A percentile compares a stretch with the other conserved stretches of the same genome.
Conservation (phyloP, 1,140 invertebrate genomes). For the Cotesia chilonis region DNA sequence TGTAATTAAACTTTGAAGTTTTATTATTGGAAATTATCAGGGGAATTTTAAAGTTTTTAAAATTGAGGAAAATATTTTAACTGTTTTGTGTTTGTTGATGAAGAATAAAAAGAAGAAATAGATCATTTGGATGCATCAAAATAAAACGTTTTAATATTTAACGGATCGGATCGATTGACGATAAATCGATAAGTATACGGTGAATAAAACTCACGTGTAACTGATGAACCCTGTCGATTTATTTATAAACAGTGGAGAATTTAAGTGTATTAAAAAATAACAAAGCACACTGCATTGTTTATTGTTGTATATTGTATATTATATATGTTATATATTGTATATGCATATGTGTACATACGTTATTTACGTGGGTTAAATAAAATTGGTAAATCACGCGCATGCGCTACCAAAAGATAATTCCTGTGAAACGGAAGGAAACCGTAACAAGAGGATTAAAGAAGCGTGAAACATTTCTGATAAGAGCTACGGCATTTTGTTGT, state of each 20-base stretch:
- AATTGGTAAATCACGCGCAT: background rate
- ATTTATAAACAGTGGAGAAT: no score
- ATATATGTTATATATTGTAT: background rate
- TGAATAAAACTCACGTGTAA: conserved; percentile 14
- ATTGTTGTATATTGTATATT: background rate
- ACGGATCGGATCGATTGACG: background rate
- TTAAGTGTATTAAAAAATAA: no score
- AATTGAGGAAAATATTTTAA: background rate
- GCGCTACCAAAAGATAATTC: conserved; percentile 13
- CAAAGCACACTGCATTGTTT: no score
- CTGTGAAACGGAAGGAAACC: background rate
- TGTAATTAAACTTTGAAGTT: no score
- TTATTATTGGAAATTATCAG: no score
- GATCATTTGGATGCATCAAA: no score
- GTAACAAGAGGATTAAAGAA: conserved; percentile 23
- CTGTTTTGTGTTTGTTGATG: no score
- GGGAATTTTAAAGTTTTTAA: no score
- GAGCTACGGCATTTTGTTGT: no score
- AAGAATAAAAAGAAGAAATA: no score
- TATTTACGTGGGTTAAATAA: background rate
- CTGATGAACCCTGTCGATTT: background rate
- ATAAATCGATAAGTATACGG: conserved; percentile 16
- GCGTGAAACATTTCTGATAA: conserved; percentile 27
- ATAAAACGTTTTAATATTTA: conserved; percentile 12
- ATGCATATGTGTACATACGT: background rate